These are phyloP conservation scores for Philonicus albiceps DNA, from an alignment of 2,888 invertebrate species.

Conservation along the genomic window DNA sequence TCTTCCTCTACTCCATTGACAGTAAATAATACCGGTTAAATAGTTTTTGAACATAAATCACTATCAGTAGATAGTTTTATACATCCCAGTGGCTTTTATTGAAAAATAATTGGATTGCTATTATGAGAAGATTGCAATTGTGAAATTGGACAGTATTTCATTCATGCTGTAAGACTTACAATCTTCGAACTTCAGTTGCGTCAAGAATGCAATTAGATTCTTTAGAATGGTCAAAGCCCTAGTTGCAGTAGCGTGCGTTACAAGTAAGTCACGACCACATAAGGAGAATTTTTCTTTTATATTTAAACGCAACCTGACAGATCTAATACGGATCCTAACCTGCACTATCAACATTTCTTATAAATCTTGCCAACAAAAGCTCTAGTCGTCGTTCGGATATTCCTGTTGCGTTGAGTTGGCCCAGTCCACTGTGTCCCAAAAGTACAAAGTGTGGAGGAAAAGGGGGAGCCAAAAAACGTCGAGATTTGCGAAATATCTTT, in stretches of 20 bases:
- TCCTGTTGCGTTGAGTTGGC: slow-evolving; percentile 31
- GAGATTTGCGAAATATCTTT: slow-evolving; percentile 47
- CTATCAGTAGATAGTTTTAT: neutral
- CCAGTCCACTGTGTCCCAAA: neutral
- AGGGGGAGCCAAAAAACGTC: slow-evolving; percentile 34
- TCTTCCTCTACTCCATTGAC: neutral
- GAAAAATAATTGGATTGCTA: neutral
- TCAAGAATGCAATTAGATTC: neutral
- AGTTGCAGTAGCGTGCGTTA: neutral
- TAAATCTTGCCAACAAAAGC: slow-evolving; percentile 44
- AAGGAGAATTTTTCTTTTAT: neutral
- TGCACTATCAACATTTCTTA: slow-evolving; percentile 42
- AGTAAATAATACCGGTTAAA: neutral
- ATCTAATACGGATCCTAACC: slow-evolving; percentile 37
- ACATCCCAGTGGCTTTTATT: neutral
- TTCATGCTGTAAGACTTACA: neutral
- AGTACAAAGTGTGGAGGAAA: neutral
- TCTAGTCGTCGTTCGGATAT: neutral
- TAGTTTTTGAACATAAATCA: neutral
- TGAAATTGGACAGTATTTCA: neutral
- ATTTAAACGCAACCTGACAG: slow-evolving; percentile 30
- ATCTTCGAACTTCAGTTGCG: neutral
- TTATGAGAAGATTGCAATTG: neutral
- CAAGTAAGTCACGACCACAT: slow-evolving; percentile 24
- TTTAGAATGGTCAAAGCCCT: neutral